Percentiles rank a stretch among this genome's conserved stretches.
Conservation (phyloP, 2,888 invertebrate species). For the Koerneria pararmatus region DNA sequence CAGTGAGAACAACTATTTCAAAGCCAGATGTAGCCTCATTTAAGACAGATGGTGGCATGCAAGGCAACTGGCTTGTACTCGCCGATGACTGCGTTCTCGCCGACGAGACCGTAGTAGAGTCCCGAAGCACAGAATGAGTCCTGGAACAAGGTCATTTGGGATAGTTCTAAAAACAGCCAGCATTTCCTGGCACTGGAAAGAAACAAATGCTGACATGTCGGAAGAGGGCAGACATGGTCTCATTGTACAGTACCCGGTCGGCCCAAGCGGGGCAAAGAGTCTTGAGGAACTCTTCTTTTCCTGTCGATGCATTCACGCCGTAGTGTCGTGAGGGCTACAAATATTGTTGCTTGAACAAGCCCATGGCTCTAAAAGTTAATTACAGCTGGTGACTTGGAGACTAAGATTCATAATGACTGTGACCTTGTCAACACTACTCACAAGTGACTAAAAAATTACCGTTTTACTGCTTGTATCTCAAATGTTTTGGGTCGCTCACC, state of each 20-base stretch:
- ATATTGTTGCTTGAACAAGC: not conserved
- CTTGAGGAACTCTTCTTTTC: slow-evolving; percentile 42
- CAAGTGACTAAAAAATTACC: too few relatives aligned
- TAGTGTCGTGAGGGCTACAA: slow-evolving; percentile 43
- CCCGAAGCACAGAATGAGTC: slow-evolving; percentile 49
- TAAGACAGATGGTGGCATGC: slow-evolving; percentile 44
- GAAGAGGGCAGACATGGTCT: slow-evolving; percentile 41
- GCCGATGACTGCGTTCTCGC: slow-evolving; percentile 40
- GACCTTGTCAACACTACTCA: too few relatives aligned
- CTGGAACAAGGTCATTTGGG: slow-evolving; percentile 27
- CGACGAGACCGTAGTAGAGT: slow-evolving; percentile 48
- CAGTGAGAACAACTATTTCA: too few relatives aligned
- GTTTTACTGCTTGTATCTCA: too few relatives aligned
- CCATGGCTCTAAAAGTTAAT: too few relatives aligned
- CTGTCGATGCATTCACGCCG: slow-evolving; percentile 28
- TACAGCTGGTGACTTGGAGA: too few relatives aligned
- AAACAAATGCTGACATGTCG: slow-evolving; percentile 34
- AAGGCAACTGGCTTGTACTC: slow-evolving; percentile 43
- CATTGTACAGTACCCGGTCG: slow-evolving; percentile 43
- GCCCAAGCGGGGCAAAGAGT: slow-evolving; percentile 45
- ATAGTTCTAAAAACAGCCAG: not conserved
- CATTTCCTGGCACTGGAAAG: not conserved
- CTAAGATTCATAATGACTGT: too few relatives aligned
- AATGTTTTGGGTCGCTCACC: too few relatives aligned
- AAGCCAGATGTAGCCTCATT: too few relatives aligned